These are phyloP conservation scores for Tragelaphus scriptus DNA, from an alignment of 2,113 vertebrate genomes.

Conservation along the genomic window DNA sequence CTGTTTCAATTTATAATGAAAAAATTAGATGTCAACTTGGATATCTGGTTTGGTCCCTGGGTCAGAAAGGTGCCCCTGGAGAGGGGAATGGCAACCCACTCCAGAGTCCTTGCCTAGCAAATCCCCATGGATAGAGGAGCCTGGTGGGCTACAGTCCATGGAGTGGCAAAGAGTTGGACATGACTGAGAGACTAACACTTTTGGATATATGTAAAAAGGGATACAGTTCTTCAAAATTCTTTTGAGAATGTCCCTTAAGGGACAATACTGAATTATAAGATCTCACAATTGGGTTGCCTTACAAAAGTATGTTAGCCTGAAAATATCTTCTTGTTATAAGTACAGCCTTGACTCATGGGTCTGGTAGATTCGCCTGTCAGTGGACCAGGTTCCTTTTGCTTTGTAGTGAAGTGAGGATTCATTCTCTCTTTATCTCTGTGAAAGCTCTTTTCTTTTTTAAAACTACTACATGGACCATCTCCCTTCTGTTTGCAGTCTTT, in stretches of 20 bases:
- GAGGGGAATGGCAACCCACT: not conserved
- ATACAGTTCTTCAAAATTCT: not conserved
- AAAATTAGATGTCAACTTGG: not conserved
- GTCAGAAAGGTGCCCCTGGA: not conserved
- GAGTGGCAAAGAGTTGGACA: not conserved
- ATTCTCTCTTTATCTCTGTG: not conserved
- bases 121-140: not conserved
- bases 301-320: not conserved
- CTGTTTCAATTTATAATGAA: not conserved
- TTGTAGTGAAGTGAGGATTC: not conserved
- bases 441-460: not conserved
- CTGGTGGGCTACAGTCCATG: not conserved
- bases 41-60: not conserved
- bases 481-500: not conserved
- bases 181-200: not conserved
- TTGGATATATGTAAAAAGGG: not conserved
- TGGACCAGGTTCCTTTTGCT: not conserved
- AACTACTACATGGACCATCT: not conserved
- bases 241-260: not conserved
- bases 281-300: not conserved
- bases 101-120: not conserved
- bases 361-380: not conserved
- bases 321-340: not conserved
- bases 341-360: not conserved
- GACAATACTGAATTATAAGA: not conserved